Base-by-base conservation (phyloP, 2,797 vertebrate species). In the Acanthopagrus latus region DNA sequence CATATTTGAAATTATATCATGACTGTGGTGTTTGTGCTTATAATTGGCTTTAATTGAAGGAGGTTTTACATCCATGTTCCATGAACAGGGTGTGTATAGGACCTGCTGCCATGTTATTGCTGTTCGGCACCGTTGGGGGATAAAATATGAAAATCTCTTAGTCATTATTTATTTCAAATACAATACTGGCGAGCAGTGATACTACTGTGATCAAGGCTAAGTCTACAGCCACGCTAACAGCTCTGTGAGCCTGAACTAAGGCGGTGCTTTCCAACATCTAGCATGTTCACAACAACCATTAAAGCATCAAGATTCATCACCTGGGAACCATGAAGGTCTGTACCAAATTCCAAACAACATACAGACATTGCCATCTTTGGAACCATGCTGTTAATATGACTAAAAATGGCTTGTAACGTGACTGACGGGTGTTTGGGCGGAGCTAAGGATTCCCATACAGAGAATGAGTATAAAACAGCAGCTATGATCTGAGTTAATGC, bases 401-500 rank as follows among this genome's bases (percentile, higher is more conserved):
- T 64, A 23, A 58, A 48, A 14, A 48, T n/a, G 56, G 14, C 41
- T 57, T 1, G 0, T 25, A 56, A 23, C 46, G 16, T 77, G 66
- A 75, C 50, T 48, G 64, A 52, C 81, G 71, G 70, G 55, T 83
- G 75, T 52, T 67, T 23, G 67, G 71, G 55, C 2, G 48, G 74
- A 82, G 71, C 75, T 64, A 65, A 67, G 23, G 18, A 23, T 52
- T 50, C 16, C 1, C 50, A 57, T 1, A 50, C 21, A 27, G 18
- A 77, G 52, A 25, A 27, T 57, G 46, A 33, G 25, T 11, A 65
- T 56, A 23, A 74, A 76, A 68, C 65, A 65, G 62, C 58, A 59
- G 54, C 11, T 54, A 48, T 66, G 64, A 85, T 77, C 66, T 76
- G 65, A 71, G 54, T 74, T 77, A 81, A 83, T 72, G 76, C 67